A percentile compares a stretch with the other conserved stretches of the same genome.
Evolutionary conservation across 2,797 vertebrate species (phyloP).

Genomic region (Thalassophryne amazonica): DNA sequence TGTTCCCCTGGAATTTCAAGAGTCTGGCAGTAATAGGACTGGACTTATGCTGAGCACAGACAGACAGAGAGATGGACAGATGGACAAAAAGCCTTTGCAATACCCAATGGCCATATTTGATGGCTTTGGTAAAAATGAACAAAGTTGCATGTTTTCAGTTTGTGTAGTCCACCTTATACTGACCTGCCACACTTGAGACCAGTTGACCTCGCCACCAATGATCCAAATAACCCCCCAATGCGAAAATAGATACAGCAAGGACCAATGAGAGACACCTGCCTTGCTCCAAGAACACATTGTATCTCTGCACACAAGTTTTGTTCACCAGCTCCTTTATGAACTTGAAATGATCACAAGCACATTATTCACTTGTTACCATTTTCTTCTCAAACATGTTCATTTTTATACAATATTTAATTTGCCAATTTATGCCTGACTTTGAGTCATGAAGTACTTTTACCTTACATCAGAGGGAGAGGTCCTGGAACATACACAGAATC

Average conservation of each 20-base stretch:
- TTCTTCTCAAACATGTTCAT: no score
- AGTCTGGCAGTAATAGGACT: no score
- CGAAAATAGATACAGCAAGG: conserved; percentile 74
- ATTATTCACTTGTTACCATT: background rate
- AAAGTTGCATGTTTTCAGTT: background rate
- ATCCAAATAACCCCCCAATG: conserved; percentile 70
- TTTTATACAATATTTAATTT: no score
- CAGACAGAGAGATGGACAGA: no score
- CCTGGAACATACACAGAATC: conserved; percentile 80
- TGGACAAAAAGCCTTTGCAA: no score
- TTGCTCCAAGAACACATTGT: conserved; percentile 45
- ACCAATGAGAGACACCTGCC: conserved; percentile 77
- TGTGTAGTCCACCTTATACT: background rate
- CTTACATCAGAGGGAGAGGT: conserved; percentile 80
- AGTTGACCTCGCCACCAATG: conserved; percentile 40
- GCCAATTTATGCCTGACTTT: no score
- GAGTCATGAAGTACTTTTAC: conserved; percentile 26
- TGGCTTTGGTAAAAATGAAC: background rate
- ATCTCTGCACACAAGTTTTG: conserved; percentile 61
- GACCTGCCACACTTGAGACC: conserved; percentile 64
- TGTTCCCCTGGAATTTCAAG: no score
- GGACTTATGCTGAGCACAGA: no score
- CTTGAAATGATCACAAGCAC: conserved; percentile 43
- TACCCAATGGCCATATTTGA: no score
- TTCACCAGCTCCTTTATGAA: conserved; percentile 77